Evolutionary conservation across 2,888 invertebrate species (phyloP).

Genomic region (Eucriotettix oculatus): DNA sequence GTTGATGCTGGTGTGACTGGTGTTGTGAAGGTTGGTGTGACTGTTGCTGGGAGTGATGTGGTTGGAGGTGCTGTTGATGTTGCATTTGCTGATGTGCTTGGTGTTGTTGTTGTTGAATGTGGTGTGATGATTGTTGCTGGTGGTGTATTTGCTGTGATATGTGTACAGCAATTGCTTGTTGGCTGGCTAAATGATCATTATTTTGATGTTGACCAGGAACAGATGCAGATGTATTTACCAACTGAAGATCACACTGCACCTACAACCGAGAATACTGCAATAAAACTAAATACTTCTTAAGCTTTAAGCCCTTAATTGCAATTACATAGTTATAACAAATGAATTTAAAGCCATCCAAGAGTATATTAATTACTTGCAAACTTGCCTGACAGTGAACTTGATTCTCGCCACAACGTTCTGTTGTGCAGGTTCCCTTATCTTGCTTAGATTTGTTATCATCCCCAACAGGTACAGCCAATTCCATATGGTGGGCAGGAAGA

Average conservation of each 20-base stretch:
- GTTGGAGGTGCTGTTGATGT: slow-evolving; percentile 12
- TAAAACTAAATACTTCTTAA: too few relatives aligned
- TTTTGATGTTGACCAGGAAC: slow-evolving; percentile 20
- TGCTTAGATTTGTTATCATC: slow-evolving; percentile 7
- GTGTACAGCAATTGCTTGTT: neutral
- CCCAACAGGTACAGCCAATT: neutral
- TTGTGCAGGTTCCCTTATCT: slow-evolving; percentile 13
- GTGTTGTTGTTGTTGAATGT: slow-evolving; percentile 22
- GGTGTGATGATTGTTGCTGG: slow-evolving; percentile 18
- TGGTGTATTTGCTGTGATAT: slow-evolving; percentile 16
- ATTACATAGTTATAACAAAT: too few relatives aligned
- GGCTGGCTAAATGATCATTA: slow-evolving; percentile 18
- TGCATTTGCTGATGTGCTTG: slow-evolving; percentile 28
- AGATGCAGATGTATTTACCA: slow-evolving; percentile 17
- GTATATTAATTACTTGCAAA: too few relatives aligned
- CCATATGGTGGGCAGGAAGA: slow-evolving; percentile 5
- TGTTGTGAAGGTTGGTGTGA: slow-evolving; percentile 21
- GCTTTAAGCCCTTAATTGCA: too few relatives aligned
- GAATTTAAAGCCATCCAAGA: too few relatives aligned
- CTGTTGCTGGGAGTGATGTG: slow-evolving; percentile 19
- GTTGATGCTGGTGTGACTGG: slow-evolving; percentile 35
- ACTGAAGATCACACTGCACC: slow-evolving; percentile 11
- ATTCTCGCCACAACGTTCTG: slow-evolving; percentile 11
- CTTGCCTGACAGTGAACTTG: slow-evolving; percentile 9
- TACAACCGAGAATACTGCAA: neutral